phyloP scores from a whole-genome alignment of 2,888 invertebrate genomes.

The Synergus umbraculus region DNA sequence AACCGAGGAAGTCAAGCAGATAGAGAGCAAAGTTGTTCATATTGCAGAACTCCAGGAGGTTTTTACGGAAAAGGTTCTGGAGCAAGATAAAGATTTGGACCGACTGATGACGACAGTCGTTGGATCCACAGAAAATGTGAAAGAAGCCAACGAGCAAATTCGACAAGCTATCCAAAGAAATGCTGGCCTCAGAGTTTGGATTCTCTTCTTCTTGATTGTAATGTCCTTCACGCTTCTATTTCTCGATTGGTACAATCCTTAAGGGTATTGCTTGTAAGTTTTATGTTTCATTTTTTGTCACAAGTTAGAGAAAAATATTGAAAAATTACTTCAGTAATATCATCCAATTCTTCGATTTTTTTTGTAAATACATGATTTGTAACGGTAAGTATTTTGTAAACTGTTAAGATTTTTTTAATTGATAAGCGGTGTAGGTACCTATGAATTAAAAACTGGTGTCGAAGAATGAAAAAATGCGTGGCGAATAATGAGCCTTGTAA shows the following conservation, averaged over 20 bases:
- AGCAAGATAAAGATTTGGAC: constrained; percentile 96
- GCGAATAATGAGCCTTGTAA: neutral
- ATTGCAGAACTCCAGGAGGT: constrained; percentile 97
- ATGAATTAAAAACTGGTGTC: constrained; percentile 2
- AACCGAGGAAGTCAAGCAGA: constrained; percentile 93
- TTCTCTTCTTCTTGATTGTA: constrained; percentile 95
- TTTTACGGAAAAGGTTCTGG: constrained; percentile 96
- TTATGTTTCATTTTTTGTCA: too few species aligned
- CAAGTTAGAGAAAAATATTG: too few species aligned
- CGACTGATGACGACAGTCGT: constrained; percentile 92
- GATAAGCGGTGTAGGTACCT: neutral
- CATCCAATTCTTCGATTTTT: neutral
- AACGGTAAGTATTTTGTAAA: neutral
- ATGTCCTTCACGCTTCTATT: constrained; percentile 97
- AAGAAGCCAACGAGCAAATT: constrained; percentile 97
- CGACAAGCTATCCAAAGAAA: constrained; percentile 97
- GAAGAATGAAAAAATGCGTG: constrained; percentile 5
- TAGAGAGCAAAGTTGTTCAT: constrained; percentile 95
- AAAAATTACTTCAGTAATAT: neutral
- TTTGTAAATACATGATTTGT: neutral
- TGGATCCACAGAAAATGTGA: constrained; percentile 95
- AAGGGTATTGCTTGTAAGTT: constrained; percentile 58
- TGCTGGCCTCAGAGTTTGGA: constrained; percentile 95
- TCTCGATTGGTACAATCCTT: constrained; percentile 99
- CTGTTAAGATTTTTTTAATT: neutral